Percentiles rank a stretch among this genome's conserved stretches.
These are phyloP conservation scores for Metopolophium dirhodum DNA, from an alignment of 1,140 invertebrate species.

Conservation along the genomic window DNA sequence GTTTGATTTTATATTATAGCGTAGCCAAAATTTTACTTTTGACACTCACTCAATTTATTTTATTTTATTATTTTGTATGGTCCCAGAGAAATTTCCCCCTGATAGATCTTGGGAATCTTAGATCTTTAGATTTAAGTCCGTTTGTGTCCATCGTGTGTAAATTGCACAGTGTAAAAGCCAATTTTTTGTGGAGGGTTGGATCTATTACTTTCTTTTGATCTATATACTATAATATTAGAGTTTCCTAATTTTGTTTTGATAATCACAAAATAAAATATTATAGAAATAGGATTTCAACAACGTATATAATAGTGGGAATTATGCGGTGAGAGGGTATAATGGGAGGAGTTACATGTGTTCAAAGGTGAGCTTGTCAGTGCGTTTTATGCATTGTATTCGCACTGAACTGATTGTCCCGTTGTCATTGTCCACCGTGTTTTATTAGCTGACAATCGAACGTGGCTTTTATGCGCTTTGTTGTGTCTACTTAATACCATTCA, in stretches of 20 bases:
- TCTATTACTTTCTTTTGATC: background rate
- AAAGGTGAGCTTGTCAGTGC: background rate
- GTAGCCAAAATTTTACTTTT: background rate
- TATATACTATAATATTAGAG: background rate
- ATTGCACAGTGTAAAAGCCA: background rate
- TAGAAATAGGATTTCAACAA: background rate
- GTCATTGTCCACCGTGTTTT: background rate
- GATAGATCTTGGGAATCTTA: background rate
- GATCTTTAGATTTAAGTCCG: background rate
- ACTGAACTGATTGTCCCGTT: background rate
- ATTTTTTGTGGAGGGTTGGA: background rate
- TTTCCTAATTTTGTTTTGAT: background rate
- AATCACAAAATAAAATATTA: background rate
- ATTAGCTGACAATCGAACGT: constrained; percentile 3
- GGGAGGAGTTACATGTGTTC: background rate
- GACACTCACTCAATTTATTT: background rate
- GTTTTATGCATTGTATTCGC: background rate
- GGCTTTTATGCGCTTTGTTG: constrained; percentile 1
- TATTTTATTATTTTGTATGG: background rate
- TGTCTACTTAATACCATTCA: constrained; percentile 16
- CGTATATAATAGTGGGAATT: background rate
- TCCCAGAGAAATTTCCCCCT: too few species aligned
- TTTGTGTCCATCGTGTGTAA: background rate
- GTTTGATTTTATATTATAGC: background rate
- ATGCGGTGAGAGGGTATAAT: too few species aligned